phyloP scores from a whole-genome alignment of 2,797 vertebrate species.

The Merluccius polli region DNA sequence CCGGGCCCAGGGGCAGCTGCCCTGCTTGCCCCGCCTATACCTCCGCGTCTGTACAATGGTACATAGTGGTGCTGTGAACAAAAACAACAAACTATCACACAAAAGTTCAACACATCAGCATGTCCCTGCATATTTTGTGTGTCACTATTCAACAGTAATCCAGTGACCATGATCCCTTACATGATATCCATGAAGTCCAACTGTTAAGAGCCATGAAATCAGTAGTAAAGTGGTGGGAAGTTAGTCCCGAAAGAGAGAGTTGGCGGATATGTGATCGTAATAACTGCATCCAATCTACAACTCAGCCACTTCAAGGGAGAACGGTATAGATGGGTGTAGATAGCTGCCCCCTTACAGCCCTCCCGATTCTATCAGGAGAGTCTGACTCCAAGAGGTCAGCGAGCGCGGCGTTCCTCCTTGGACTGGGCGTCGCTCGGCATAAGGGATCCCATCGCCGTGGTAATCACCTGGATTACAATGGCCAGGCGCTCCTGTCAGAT shows the following conservation, averaged over 20 bases:
- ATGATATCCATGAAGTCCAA: background rate
- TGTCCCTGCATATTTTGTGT: background rate
- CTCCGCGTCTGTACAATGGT: too few species aligned
- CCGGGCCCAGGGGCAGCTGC: too few species aligned
- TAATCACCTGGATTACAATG: constrained; percentile 55
- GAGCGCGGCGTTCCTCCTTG: background rate
- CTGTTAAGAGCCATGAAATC: too few species aligned
- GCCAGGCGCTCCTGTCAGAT: constrained; percentile 49
- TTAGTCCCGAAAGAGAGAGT: background rate
- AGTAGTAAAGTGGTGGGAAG: too few species aligned
- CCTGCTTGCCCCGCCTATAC: too few species aligned
- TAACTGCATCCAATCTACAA: too few species aligned
- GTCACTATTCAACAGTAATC: background rate
- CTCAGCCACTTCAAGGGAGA: too few species aligned
- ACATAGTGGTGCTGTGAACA: background rate
- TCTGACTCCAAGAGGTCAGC: background rate
- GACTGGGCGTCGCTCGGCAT: constrained; percentile 21
- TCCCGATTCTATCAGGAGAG: background rate
- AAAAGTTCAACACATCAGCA: background rate
- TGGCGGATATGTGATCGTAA: background rate
- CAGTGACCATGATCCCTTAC: background rate
- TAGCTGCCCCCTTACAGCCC: background rate
- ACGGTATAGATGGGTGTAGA: background rate
- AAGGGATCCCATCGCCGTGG: constrained; percentile 27
- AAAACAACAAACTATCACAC: background rate